A percentile compares a stretch with the other conserved stretches of the same genome.
Evolutionary conservation across 2,888 invertebrate species (phyloP).

Genomic region (Netelia inedita): DNA sequence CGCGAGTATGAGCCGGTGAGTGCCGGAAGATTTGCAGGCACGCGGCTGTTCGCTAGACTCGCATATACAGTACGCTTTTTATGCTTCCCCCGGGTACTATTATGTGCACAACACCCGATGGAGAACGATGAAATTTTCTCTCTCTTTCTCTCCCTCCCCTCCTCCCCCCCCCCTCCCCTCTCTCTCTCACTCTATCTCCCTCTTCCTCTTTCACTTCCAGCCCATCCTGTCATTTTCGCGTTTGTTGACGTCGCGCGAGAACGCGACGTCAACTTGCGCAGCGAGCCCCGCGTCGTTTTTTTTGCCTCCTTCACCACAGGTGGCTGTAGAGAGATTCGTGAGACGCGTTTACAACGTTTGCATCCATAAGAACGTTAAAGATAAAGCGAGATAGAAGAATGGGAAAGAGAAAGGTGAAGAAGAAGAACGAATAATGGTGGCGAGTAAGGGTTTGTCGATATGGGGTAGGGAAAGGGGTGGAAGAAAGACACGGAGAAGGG

Average conservation of each 20-base stretch:
- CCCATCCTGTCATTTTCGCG: background rate
- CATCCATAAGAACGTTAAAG: conserved; percentile 56
- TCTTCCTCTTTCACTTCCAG: conserved; percentile 9
- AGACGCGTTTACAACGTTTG: conserved; percentile 37
- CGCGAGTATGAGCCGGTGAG: background rate
- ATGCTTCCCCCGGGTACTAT: conserved; percentile 52
- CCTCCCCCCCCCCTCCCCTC: background rate
- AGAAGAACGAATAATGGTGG: conserved; percentile 17
- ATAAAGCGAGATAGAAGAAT: conserved; percentile 50
- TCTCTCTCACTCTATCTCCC: background rate
- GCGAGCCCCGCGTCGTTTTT: background rate
- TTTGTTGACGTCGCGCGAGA: background rate
- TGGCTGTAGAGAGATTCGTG: background rate
- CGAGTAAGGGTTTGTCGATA: conserved; percentile 3
- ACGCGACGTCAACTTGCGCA: background rate
- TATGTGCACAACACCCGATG: conserved; percentile 29
- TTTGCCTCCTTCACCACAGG: conserved; percentile 7
- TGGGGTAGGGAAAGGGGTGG: background rate
- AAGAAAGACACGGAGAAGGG: conserved; percentile 31
- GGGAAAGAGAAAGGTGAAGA: conserved; percentile 6
- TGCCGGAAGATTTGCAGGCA: background rate
- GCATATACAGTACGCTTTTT: conserved; percentile 38
- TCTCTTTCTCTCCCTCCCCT: background rate
- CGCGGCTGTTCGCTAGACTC: background rate
- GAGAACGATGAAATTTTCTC: conserved; percentile 34